Evolutionary conservation across 2,797 vertebrate species (phyloP).

Genomic region (Amniataba percoides): DNA sequence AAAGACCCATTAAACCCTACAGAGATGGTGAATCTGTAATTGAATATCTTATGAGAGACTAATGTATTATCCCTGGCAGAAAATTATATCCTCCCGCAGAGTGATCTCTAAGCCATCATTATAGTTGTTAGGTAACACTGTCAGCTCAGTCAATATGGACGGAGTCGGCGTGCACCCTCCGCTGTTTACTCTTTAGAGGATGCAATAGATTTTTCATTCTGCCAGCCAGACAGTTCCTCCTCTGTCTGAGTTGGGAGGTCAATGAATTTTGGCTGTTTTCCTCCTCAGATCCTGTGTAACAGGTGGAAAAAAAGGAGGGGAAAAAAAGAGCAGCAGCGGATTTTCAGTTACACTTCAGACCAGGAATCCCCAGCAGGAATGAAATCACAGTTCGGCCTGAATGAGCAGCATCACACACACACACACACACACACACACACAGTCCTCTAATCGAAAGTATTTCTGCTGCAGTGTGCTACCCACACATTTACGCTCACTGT

Average conservation of each 20-base stretch:
- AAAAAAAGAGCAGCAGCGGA: conserved; percentile 21
- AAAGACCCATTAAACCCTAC: conserved; percentile 5
- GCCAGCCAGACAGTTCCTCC: conserved; percentile 18
- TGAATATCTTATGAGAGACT: conserved; percentile 43
- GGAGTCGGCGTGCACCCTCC: conserved; percentile 24
- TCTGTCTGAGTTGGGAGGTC: conserved; percentile 31
- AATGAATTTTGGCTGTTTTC: conserved; percentile 44
- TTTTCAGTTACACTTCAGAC: conserved; percentile 28
- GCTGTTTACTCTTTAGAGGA: conserved; percentile 54
- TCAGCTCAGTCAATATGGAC: conserved; percentile 59
- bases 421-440: not conserved
- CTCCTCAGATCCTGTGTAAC: conserved; percentile 18
- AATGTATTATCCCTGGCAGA: not conserved
- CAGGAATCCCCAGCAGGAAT: conserved; percentile 53
- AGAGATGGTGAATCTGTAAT: conserved; percentile 28
- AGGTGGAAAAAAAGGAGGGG: conserved; percentile 37
- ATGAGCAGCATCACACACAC: conserved; percentile 37
- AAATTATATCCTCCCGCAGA: conserved; percentile 32
- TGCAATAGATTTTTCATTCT: conserved; percentile 42
- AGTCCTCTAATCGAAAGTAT: conserved; percentile 21
- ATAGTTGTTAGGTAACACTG: conserved; percentile 46
- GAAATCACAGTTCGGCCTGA: conserved; percentile 46
- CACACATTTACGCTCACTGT: conserved; percentile 2
- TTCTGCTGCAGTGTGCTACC: conserved; percentile 15
- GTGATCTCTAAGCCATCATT: conserved; percentile 44